Base-by-base conservation (phyloP, 1,140 invertebrate genomes). In the Hycleus phaleratus region DNA sequence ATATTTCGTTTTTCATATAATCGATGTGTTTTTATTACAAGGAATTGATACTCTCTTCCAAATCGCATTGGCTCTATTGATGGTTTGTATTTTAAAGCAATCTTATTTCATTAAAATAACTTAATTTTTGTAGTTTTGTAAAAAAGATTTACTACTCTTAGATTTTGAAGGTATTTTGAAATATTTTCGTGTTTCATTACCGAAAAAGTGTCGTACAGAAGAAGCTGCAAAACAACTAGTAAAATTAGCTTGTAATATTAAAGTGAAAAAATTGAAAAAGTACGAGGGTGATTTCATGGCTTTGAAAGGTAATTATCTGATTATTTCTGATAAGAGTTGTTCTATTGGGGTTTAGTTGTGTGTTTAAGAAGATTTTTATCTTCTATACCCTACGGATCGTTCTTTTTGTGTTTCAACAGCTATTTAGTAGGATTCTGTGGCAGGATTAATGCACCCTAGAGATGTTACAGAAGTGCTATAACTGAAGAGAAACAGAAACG, bases 111-210 rank as follows among this genome's bases (percentile, higher is more conserved):
- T 47, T 43, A 4, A 42, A 12, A 49, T 49, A 7, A 26, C 44
- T 38, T 42, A 26, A 11, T 53, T 63, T 61, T 77, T 79, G 4
- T 68, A 90, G 86, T 75, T 83, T 58, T 93, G 90, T 46, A 87
- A 91, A 68, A 91, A 95, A 63, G 96, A 99, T 70, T 77, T 99
- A n/a, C 76, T 99, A 26, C 84, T 88, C 55, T 79, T 95, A 46
- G 97, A 99, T 77, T 99, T 99, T 75, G 97, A 99, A 77, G 75
- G 96, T 82, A 83, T 99, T 86, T 79, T 95, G 89, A 83, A 93
- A 85, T 73, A 88, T 88, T 95, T 93, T 71, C 85, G 96, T 50
- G 95, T 99, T 2, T 90, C 91, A 10, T 78, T 99, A 55, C 97
- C 97, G 9, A 97, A 98, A 76, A 94, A 93, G 70, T 98, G 94